Evolutionary conservation across 1,140 invertebrate species (phyloP).

Genomic region (Tetranychus cinnabarinus): DNA sequence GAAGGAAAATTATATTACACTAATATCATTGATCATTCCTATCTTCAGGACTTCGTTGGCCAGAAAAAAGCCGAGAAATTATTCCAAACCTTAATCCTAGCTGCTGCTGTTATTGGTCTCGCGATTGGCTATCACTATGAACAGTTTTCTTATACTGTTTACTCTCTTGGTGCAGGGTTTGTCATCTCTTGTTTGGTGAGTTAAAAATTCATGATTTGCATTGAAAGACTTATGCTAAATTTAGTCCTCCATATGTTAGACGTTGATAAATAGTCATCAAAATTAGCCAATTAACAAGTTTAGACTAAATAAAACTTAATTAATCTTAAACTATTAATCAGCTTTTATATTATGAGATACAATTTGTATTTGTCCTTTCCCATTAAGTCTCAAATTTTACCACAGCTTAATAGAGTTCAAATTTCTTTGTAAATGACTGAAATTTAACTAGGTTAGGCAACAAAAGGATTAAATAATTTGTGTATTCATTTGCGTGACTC

Average conservation of each 20-base stretch:
- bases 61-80: slow-evolving; percentile 64
- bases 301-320: too few species aligned
- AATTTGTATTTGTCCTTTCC: too few species aligned
- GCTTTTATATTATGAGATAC: too few species aligned
- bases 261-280: neutral
- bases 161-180: slow-evolving; percentile 72
- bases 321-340: too few species aligned
- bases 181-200: slow-evolving; percentile 54
- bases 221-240: neutral
- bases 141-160: slow-evolving; percentile 81
- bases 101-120: slow-evolving; percentile 67
- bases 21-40: neutral
- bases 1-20: neutral
- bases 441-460: too few species aligned
- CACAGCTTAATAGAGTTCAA: too few species aligned
- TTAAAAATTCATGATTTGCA: neutral
- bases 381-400: too few species aligned
- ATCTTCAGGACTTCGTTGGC: slow-evolving; percentile 57
- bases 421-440: too few species aligned
- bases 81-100: slow-evolving; percentile 60
- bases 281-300: too few species aligned
- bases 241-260: neutral
- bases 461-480: neutral
- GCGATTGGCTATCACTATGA: slow-evolving; percentile 80
- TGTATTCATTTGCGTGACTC: neutral